Evolutionary conservation across 2,888 invertebrate genomes (phyloP).

Genomic region (Dascillus cervinus): DNA sequence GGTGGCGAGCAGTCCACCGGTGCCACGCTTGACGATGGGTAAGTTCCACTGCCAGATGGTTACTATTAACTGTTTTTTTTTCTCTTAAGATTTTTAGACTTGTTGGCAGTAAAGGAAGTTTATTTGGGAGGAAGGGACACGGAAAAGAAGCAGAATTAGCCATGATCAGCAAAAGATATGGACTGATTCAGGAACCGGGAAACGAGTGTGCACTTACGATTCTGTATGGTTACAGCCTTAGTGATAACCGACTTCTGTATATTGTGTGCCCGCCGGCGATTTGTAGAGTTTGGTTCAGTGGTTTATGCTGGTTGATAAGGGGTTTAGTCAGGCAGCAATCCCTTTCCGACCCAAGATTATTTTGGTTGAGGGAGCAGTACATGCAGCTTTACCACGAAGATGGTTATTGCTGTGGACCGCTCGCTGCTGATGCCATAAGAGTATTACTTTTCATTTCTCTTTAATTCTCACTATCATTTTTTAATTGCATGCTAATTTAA

Average conservation of each 20-base stretch:
- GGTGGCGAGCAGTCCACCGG: slow-evolving; percentile 44
- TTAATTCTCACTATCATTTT: no score
- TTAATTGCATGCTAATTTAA: no score
- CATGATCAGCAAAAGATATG: slow-evolving; percentile 56
- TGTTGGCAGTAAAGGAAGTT: slow-evolving; percentile 77
- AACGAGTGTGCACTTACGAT: slow-evolving; percentile 64
- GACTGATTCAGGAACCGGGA: slow-evolving; percentile 51
- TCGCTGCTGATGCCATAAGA: slow-evolving; percentile 82
- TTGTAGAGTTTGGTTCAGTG: slow-evolving; percentile 72
- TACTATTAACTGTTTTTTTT: not conserved
- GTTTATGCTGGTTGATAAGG: slow-evolving; percentile 70
- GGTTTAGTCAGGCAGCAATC: slow-evolving; percentile 71
- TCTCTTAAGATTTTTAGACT: slow-evolving; percentile 61
- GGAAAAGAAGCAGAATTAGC: slow-evolving; percentile 48
- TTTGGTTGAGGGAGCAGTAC: slow-evolving; percentile 90
- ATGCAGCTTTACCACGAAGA: slow-evolving; percentile 82
- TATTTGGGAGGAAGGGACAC: slow-evolving; percentile 57
- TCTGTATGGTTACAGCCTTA: slow-evolving; percentile 75
- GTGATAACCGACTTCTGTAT: slow-evolving; percentile 80
- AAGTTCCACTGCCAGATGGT: slow-evolving; percentile 7
- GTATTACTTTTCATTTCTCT: no score
- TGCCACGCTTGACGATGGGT: slow-evolving; percentile 49
- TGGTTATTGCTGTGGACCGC: slow-evolving; percentile 71
- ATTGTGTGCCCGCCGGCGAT: slow-evolving; percentile 74
- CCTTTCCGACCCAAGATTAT: slow-evolving; percentile 72